Conservation (phyloP, 92 coral and sea anemone species). For the Epizoanthus scotinus region DNA sequence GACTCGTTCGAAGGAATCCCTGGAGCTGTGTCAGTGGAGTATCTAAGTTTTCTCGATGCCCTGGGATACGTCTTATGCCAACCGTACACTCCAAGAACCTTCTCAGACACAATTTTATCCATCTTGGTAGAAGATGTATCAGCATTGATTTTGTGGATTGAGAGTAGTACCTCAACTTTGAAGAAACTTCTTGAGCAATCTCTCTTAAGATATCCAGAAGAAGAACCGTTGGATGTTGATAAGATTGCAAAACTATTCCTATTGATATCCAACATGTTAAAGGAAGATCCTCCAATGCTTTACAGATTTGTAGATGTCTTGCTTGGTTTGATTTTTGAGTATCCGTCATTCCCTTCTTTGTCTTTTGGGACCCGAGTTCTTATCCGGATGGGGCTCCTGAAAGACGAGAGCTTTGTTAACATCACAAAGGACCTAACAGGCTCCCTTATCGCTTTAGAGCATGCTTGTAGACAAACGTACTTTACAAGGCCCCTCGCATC, state of each 20-base stretch:
- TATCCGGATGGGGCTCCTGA: conserved; percentile 78
- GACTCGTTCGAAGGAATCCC: background rate
- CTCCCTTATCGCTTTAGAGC: conserved; percentile 68
- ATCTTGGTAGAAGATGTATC: background rate
- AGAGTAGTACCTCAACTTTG: background rate
- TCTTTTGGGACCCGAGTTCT: conserved; percentile 63
- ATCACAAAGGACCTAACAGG: conserved; percentile 53
- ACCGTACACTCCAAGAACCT: conserved; percentile 23
- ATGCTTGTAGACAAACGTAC: conserved; percentile 61
- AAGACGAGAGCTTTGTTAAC: conserved; percentile 50
- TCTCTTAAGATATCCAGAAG: conserved; percentile 2
- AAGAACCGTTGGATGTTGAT: conserved; percentile 49
- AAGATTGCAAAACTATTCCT: conserved; percentile 58
- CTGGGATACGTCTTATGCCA: conserved; percentile 5
- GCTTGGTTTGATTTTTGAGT: conserved; percentile 42
- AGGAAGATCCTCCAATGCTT: conserved; percentile 31
- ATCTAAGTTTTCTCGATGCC: conserved; percentile 31
- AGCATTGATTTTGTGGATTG: background rate
- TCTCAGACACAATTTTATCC: background rate
- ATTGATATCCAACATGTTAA: conserved; percentile 34
- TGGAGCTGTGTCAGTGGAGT: conserved; percentile 4
- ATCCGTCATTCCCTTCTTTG: conserved; percentile 22
- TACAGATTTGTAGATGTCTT: conserved; percentile 47
- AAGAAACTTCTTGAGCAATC: conserved; percentile 13
- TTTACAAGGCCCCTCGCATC: conserved; percentile 86